phyloP scores from a whole-genome alignment of 2,113 vertebrate species.

The Uropsilus gracilis region DNA sequence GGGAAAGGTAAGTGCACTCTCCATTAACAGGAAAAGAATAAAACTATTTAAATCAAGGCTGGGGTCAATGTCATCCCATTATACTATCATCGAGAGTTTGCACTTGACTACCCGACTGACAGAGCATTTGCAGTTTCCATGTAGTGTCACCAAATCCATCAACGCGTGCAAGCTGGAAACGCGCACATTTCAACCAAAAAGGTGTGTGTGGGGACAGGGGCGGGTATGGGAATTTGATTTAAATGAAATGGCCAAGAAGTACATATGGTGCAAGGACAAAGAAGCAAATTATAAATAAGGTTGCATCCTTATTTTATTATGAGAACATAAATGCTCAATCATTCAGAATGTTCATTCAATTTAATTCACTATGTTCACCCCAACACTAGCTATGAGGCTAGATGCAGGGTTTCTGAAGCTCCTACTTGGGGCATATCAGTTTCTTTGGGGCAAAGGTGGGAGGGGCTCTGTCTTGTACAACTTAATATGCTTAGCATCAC shows the following conservation, averaged over 20 bases:
- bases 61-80: neutral
- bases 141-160: neutral
- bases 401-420: neutral
- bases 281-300: neutral
- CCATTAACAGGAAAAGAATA: neutral
- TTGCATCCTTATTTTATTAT: neutral
- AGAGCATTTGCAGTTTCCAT: neutral
- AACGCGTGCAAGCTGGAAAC: neutral
- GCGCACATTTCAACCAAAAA: neutral
- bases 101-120: neutral
- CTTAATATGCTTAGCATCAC: neutral
- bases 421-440: neutral
- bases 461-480: neutral
- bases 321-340: neutral
- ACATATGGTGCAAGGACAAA: neutral
- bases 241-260: constrained; percentile 18
- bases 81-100: neutral
- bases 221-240: neutral
- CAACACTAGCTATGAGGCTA: neutral
- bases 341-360: neutral
- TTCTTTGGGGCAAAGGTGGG: neutral
- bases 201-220: neutral
- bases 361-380: neutral
- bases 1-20: constrained; percentile 48
- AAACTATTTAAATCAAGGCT: neutral